These are phyloP conservation scores for Monodelphis domestica DNA, from an alignment of 2,797 vertebrate genomes.

Conservation along the genomic window DNA sequence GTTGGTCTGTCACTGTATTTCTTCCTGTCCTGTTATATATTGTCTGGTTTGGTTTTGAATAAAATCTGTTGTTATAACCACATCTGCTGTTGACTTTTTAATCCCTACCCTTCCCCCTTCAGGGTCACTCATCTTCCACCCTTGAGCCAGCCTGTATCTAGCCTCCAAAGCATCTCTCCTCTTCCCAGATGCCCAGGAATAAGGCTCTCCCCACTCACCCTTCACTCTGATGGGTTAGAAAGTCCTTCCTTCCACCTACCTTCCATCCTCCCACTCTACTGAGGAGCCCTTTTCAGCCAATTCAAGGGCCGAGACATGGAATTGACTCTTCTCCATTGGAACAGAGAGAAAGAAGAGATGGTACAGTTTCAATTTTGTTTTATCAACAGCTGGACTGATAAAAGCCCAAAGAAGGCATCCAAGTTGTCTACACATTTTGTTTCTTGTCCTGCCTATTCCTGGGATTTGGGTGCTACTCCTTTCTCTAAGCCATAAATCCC, in stretches of 20 bases:
- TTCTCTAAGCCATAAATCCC: not conserved
- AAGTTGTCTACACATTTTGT: not conserved
- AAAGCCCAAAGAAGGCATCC: conserved; percentile 1
- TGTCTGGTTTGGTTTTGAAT: conserved; percentile 54
- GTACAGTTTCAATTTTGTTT: conserved; percentile 38
- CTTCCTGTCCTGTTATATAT: conserved; percentile 17
- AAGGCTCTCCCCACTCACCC: not conserved
- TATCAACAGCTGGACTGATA: not conserved
- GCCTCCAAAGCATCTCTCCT: not conserved
- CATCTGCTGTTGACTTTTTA: not conserved
- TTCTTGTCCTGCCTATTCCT: not conserved
- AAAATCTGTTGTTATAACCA: conserved; percentile 56
- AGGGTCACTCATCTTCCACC: not conserved
- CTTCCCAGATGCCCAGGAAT: not conserved
- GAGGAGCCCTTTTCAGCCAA: not conserved
- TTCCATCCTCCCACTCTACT: not conserved
- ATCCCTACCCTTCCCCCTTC: not conserved
- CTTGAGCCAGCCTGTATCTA: not conserved
- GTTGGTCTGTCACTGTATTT: not conserved
- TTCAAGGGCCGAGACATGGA: conserved; percentile 27
- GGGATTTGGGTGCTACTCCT: not conserved
- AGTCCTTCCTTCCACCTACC: not conserved
- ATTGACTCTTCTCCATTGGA: conserved; percentile 1
- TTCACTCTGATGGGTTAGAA: not conserved
- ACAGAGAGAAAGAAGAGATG: conserved; percentile 40